phyloP scores from a whole-genome alignment of 1,140 invertebrate genomes.

The Heliconius congener region DNA sequence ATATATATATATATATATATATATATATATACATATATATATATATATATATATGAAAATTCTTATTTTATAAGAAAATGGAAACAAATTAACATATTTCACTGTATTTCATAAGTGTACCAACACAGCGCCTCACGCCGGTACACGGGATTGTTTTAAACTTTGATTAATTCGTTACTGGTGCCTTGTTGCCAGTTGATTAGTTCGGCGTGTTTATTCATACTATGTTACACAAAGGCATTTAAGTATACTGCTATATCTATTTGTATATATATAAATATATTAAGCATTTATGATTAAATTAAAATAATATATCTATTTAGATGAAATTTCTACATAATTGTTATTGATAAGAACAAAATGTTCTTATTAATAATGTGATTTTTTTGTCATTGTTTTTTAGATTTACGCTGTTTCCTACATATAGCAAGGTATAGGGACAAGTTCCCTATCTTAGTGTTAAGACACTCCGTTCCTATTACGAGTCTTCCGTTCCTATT shows the following conservation, averaged over 20 bases:
- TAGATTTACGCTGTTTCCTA: too few species aligned
- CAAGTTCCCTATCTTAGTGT: too few species aligned
- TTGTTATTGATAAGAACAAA: too few species aligned
- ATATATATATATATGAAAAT: neutral
- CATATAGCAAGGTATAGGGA: too few species aligned
- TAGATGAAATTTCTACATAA: too few species aligned
- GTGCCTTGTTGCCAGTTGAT: slow-evolving; percentile 69
- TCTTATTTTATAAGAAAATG: slow-evolving; percentile 1
- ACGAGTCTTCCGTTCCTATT: too few species aligned
- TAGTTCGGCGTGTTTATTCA: slow-evolving; percentile 56
- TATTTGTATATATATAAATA: neutral
- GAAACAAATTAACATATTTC: neutral
- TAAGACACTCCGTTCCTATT: too few species aligned
- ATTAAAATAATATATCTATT: too few species aligned
- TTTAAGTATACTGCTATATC: neutral
- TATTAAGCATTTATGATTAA: neutral
- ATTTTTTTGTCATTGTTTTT: fast-evolving
- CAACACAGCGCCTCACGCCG: slow-evolving; percentile 41
- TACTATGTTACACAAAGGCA: slow-evolving; percentile 3
- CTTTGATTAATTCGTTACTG: slow-evolving; percentile 76
- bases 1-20: too few species aligned
- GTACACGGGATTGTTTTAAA: slow-evolving; percentile 76
- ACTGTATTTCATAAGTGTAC: slow-evolving; percentile 27
- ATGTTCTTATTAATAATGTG: too few species aligned
- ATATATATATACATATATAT: too few species aligned